phyloP scores from a whole-genome alignment of 2,888 invertebrate genomes.

The Sinotaia quadrata region DNA sequence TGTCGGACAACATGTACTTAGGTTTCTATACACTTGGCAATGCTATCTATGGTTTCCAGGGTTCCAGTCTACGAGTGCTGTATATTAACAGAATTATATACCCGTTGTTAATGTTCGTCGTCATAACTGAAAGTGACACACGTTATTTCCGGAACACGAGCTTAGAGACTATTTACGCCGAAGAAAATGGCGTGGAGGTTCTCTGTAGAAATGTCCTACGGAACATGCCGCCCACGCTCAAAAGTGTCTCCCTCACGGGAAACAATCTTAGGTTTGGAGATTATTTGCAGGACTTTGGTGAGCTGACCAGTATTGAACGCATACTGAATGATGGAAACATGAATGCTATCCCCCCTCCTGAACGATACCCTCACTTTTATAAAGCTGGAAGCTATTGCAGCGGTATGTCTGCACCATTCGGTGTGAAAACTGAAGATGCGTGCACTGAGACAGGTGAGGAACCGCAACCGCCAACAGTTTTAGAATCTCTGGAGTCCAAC shows the following conservation, averaged over 20 bases:
- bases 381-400: too few species aligned
- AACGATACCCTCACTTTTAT: too few species aligned
- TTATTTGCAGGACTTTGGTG: neutral
- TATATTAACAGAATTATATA: neutral
- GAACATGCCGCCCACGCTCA: neutral
- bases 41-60: slow-evolving; percentile 23
- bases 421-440: too few species aligned
- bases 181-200: neutral
- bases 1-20: slow-evolving; percentile 23
- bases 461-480: too few species aligned
- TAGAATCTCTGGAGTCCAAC: too few species aligned
- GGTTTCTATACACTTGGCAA: slow-evolving; percentile 19
- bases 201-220: neutral
- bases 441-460: too few species aligned
- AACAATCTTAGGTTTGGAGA: neutral
- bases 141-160: neutral
- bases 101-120: neutral
- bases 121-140: neutral
- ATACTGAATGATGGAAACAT: neutral
- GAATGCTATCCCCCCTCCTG: too few species aligned
- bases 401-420: too few species aligned
- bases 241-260: neutral
- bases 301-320: neutral
- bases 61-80: neutral
- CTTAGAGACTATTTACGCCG: neutral